Percentiles rank a stretch among this genome's conserved stretches.
Conservation (phyloP, 2,888 invertebrate genomes). For the Dryocosmus kuriphilus region DNA sequence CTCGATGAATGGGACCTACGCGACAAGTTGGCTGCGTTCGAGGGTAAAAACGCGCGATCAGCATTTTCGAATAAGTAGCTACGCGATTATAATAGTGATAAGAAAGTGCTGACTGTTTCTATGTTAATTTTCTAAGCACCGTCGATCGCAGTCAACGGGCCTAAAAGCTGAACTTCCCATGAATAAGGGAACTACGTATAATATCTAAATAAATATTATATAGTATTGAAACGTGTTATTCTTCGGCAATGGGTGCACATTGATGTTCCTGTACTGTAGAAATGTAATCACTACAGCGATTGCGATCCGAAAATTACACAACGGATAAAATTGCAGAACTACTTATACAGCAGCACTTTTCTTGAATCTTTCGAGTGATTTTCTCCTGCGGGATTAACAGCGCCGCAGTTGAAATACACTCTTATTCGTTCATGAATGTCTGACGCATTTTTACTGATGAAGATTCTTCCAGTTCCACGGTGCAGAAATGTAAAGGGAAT, state of each 20-base stretch:
- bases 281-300: constrained; percentile 26
- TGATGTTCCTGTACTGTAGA: constrained; percentile 36
- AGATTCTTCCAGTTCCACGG: constrained; percentile 9
- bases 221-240: constrained; percentile 39
- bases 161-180: constrained; percentile 34
- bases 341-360: constrained; percentile 35
- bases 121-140: constrained; percentile 2
- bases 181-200: constrained; percentile 23
- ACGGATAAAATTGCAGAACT: constrained; percentile 26
- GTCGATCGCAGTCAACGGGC: constrained; percentile 31
- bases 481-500: constrained; percentile 20
- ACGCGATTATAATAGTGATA: constrained; percentile 31
- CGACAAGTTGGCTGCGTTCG: constrained; percentile 58
- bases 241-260: constrained; percentile 23
- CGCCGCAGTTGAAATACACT: constrained; percentile 10
- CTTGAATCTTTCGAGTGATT: constrained; percentile 1
- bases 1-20: constrained; percentile 58
- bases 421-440: background rate
- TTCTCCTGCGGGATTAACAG: constrained; percentile 8
- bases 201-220: constrained; percentile 35
- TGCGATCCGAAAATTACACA: constrained; percentile 27
- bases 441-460: background rate
- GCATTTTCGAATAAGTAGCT: constrained; percentile 29
- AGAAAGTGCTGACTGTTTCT: constrained; percentile 17
- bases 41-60: background rate